phyloP scores from a whole-genome alignment of 2,113 vertebrate genomes.

The Arenaria interpres region DNA sequence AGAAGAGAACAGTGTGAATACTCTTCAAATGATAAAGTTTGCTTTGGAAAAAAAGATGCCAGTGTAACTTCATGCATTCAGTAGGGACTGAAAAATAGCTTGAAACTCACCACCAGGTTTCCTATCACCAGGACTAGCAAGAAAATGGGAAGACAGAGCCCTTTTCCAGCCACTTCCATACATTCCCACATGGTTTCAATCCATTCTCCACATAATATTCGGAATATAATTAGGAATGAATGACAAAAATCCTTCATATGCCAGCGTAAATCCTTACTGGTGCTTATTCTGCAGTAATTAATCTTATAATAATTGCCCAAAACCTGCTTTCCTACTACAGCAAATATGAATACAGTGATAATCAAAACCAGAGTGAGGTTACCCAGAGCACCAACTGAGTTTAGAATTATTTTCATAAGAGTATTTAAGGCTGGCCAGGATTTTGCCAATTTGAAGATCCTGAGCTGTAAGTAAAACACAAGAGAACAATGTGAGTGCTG shows the following conservation, averaged over 20 bases:
- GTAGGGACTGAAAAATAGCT: not conserved
- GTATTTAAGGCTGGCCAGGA: conserved; percentile 80
- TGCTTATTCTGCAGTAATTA: rapidly evolving
- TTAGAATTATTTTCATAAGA: conserved; percentile 77
- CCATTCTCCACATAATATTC: conserved; percentile 82
- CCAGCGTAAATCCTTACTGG: conserved; percentile 13
- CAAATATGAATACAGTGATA: conserved; percentile 80
- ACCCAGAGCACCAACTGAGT: conserved; percentile 70
- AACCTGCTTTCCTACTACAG: conserved; percentile 75
- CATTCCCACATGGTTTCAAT: conserved; percentile 82
- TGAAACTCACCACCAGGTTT: conserved; percentile 79
- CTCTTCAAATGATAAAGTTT: not conserved
- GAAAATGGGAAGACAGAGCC: conserved; percentile 68
- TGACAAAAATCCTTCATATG: conserved; percentile 78
- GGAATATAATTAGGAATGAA: conserved; percentile 78
- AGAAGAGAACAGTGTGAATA: not conserved
- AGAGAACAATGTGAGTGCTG: not conserved
- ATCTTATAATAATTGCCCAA: not conserved
- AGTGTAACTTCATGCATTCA: not conserved
- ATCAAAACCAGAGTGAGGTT: conserved; percentile 77
- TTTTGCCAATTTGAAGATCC: conserved; percentile 80
- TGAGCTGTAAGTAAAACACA: conserved; percentile 65
- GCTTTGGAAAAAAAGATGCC: not conserved
- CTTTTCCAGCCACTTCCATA: conserved; percentile 50
- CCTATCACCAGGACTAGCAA: conserved; percentile 74